Base-by-base conservation (phyloP, 2,113 vertebrate species). In the Trematomus loennbergii region DNA sequence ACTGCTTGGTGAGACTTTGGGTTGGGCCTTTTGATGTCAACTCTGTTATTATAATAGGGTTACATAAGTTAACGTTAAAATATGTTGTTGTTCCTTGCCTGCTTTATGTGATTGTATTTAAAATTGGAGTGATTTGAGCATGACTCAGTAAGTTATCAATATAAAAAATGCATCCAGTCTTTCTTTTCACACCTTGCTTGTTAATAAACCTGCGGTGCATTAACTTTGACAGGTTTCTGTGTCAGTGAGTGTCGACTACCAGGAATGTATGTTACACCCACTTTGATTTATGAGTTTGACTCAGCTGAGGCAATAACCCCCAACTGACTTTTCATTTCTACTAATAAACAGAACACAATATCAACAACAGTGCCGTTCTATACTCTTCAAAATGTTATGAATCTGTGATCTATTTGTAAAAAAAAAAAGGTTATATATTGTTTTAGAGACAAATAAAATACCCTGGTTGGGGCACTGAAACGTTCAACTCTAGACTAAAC, bases 281-380 rank as follows among this genome's bases (percentile, higher is more conserved):
- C 36, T 55, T 36, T 78, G 81, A 88, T 86, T 82, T 74, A 68
- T 63, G 59, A 57, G 64, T 75, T 68, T 59, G 72, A 68, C 72
- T 67, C 50, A 12, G 66, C 13, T 5, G 22, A 60, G 12, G 29
- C 10, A 65, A 61, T 40, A 68, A 62, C 16, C 10, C 13, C 53
- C 25, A n/a, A 36, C 29, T 72, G 53, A 65, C 22, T 54, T 25
- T 54, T 65, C 10, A 46, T 49, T 40, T 12, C 2, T 46, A 13
- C 40, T 40, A 29, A 57, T 50, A 55, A 1, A 33, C 17, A 79
- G 15, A 60, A 36, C 75, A 49, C 60, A 43, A 45, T 40, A 50
- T 8, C 20, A 48, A 50, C 48, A 53, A 0, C 18, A n/a, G 52
- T 18, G 17, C 20, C 5, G 18, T 11, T 18, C 10, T 25, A 3